Base-by-base conservation (phyloP, 2,113 vertebrate species). In the Phaethon lepturus region DNA sequence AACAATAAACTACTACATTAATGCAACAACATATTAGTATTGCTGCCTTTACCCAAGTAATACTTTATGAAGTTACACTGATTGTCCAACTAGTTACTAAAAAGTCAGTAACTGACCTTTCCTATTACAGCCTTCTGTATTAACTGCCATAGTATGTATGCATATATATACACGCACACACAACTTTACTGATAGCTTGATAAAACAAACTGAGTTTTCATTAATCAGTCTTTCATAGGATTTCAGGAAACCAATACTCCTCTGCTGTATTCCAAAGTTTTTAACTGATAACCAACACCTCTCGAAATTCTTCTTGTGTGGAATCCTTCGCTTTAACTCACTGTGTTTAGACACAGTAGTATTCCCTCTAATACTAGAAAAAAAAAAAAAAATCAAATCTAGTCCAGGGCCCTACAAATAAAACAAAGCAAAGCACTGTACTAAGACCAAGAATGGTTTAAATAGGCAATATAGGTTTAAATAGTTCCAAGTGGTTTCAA, bases 161-260 rank as follows among this genome's bases (percentile, higher is more conserved):
- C 19, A 42, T 10, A 33, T 16, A 55, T 3, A 29, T 8, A 19
- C 3, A 50, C 3, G 45, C 0, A n/a, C 3, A 47, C 7, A 52
- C 9, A 68, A 23, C 38, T 49, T 23, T 35, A 79, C 29, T 35
- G n/a, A 75, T 2, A 79, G 14, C n/a, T 28, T 71, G 45, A 55
- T 3, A 50, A 49, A 75, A 45, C 10, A 64, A 59, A 33, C 10
- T 17, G 13, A 78, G 15, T 26, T 53, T 45, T 69, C 33, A 28
- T 25, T 71, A 40, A 45, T 59, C 22, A 62, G 12, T 29, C 42
- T 78, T 66, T 11, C 18, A 81, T 0, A 31, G 31, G 3, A 77
- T 49, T 93, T 81, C 31, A 78, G 77, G 14, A 78, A 93, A 82
- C 25, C 0, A 0, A 8, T 59, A 68, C 0, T 68, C 47, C 38